Conservation (phyloP, 2,888 invertebrate species). For the Mythimna loreyi region DNA sequence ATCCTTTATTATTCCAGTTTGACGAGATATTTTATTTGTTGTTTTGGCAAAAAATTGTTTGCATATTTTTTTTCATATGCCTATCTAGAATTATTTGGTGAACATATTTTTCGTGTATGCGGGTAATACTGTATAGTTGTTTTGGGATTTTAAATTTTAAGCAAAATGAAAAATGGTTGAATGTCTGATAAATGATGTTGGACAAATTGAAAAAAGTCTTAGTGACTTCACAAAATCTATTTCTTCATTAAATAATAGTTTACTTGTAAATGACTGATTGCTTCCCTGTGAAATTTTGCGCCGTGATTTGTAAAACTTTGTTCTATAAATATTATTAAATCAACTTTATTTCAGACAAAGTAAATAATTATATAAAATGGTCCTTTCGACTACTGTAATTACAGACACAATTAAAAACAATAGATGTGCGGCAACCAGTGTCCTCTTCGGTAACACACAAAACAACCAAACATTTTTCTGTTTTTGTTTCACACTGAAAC, state of each 20-base stretch:
- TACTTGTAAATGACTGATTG: background rate
- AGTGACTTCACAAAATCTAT: background rate
- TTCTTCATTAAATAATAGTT: background rate
- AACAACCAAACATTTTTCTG: too few relatives aligned
- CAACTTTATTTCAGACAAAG: too few relatives aligned
- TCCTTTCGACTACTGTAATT: too few relatives aligned
- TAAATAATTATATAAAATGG: too few relatives aligned
- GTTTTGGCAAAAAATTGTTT: constrained; percentile 11
- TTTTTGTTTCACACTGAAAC: background rate
- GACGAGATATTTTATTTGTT: constrained; percentile 47
- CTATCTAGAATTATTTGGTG: background rate
- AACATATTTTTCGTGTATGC: background rate
- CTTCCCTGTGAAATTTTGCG: background rate
- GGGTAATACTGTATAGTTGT: background rate
- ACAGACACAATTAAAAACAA: too few relatives aligned
- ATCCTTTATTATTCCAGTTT: constrained; percentile 41
- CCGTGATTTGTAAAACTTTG: background rate
- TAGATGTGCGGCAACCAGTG: too few relatives aligned
- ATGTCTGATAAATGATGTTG: background rate
- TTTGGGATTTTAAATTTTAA: background rate
- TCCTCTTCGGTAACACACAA: too few relatives aligned
- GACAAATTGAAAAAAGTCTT: background rate
- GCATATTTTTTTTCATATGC: background rate
- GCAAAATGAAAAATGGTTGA: background rate
- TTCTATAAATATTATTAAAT: too few relatives aligned